Percentiles rank a stretch among this genome's conserved stretches.
phyloP scores from a whole-genome alignment of 2,888 invertebrate genomes.

The Scaptomyza tumidula region DNA sequence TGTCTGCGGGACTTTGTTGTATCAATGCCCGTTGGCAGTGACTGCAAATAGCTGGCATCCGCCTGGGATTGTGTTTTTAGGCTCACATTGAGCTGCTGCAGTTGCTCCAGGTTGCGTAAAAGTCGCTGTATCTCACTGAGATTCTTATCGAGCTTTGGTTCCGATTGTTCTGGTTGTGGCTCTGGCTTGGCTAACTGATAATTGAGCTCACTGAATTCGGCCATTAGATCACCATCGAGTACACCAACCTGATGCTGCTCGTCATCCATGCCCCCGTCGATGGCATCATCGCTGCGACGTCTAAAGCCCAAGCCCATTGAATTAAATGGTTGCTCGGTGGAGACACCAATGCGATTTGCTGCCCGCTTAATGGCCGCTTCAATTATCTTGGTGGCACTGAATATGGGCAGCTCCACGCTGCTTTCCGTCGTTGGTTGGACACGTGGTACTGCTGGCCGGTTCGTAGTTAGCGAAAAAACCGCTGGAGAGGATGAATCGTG shows the following conservation, averaged over 20 bases:
- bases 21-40: constrained; percentile 62
- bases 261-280: constrained; percentile 36
- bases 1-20: constrained; percentile 49
- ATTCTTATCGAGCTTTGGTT: constrained; percentile 84
- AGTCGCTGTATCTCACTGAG: constrained; percentile 85
- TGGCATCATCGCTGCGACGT: constrained; percentile 66
- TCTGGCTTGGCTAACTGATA: constrained; percentile 79
- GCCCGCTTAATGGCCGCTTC: constrained; percentile 82
- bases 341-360: constrained; percentile 78
- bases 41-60: constrained; percentile 76
- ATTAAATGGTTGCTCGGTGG: constrained; percentile 70
- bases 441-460: constrained; percentile 67
- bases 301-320: constrained; percentile 59
- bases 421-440: constrained; percentile 72
- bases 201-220: constrained; percentile 80
- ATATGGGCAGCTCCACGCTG: constrained; percentile 76
- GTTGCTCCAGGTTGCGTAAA: constrained; percentile 84
- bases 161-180: constrained; percentile 20
- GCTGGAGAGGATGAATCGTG: constrained; percentile 74
- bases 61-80: constrained; percentile 77
- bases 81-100: constrained; percentile 80
- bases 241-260: constrained; percentile 44
- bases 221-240: constrained; percentile 71
- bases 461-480: constrained; percentile 80
- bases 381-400: constrained; percentile 82